These are phyloP conservation scores for Pantherophis guttatus DNA, from an alignment of 2,113 vertebrate genomes.

Conservation along the genomic window DNA sequence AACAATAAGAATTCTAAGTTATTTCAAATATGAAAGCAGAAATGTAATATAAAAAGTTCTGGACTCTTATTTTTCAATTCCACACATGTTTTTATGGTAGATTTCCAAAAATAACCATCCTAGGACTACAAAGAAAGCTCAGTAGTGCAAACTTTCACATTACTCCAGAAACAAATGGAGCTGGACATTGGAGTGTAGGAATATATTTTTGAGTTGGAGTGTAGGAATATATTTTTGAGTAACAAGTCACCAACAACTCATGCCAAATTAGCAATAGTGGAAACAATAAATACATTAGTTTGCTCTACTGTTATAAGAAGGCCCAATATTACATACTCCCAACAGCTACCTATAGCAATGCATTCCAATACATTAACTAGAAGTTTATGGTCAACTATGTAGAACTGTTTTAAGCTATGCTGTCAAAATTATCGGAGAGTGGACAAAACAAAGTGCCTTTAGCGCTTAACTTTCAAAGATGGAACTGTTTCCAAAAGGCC, in stretches of 20 bases:
- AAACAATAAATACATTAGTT: not conserved
- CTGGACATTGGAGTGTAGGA: not conserved
- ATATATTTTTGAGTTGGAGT: not conserved
- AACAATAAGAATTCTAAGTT: not conserved
- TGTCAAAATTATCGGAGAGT: not conserved
- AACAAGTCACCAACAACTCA: not conserved
- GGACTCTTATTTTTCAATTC: conserved; percentile 21
- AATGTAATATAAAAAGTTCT: conserved; percentile 45
- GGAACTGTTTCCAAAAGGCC: conserved; percentile 48
- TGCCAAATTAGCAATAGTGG: not conserved
- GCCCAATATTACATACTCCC: not conserved
- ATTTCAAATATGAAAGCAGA: conserved; percentile 47
- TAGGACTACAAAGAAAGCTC: conserved; percentile 48
- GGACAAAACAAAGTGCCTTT: conserved; percentile 39
- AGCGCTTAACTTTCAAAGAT: conserved; percentile 54
- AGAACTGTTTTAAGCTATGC: not conserved
- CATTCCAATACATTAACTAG: not conserved
- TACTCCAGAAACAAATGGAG: conserved; percentile 49
- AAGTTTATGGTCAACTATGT: not conserved
- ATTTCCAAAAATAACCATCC: conserved; percentile 6
- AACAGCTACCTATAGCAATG: not conserved
- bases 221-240: not conserved
- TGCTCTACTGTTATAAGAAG: not conserved
- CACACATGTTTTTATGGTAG: conserved; percentile 28
- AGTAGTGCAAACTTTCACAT: conserved; percentile 75